Evolutionary conservation across 2,888 invertebrate genomes (phyloP).

Genomic region (Abrostola triplasia): DNA sequence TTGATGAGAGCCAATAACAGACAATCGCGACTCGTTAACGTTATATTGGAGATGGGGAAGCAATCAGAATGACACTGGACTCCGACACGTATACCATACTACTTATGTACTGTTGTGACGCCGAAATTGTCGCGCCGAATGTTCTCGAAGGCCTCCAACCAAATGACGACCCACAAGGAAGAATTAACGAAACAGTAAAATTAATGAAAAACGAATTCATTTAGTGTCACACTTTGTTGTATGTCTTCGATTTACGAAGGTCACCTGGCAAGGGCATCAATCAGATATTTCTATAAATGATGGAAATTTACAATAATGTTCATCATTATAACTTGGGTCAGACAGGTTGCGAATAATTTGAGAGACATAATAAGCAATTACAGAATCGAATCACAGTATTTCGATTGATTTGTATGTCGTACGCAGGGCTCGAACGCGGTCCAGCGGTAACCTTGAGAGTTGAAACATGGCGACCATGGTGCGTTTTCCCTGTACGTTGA

Average conservation of each 20-base stretch:
- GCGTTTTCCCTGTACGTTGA: constrained; percentile 60
- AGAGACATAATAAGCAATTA: constrained; percentile 51
- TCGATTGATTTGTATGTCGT: constrained; percentile 66
- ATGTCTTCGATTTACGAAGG: constrained; percentile 34
- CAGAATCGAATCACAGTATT: constrained; percentile 59
- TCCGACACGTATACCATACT: constrained; percentile 19
- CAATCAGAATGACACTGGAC: constrained; percentile 42
- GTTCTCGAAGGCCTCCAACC: constrained; percentile 34
- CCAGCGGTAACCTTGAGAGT: constrained; percentile 50
- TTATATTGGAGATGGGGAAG: constrained; percentile 39
- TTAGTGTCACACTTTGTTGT: constrained; percentile 36
- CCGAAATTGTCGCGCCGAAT: constrained; percentile 35
- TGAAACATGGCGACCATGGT: constrained; percentile 60
- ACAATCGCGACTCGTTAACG: constrained; percentile 55
- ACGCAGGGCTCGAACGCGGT: constrained; percentile 47
- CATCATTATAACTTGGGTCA: constrained; percentile 8
- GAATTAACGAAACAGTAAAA: constrained; percentile 33
- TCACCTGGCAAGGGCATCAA: constrained; percentile 16
- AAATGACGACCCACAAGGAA: constrained; percentile 45
- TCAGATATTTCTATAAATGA: constrained; percentile 4
- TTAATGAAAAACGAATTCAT: constrained; percentile 33
- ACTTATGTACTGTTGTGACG: constrained; percentile 6
- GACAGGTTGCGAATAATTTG: constrained; percentile 27
- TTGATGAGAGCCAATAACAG: constrained; percentile 52
- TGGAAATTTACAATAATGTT: constrained; percentile 8